Conservation (phyloP, 2,113 vertebrate genomes). For the Plestiodon gilberti region DNA sequence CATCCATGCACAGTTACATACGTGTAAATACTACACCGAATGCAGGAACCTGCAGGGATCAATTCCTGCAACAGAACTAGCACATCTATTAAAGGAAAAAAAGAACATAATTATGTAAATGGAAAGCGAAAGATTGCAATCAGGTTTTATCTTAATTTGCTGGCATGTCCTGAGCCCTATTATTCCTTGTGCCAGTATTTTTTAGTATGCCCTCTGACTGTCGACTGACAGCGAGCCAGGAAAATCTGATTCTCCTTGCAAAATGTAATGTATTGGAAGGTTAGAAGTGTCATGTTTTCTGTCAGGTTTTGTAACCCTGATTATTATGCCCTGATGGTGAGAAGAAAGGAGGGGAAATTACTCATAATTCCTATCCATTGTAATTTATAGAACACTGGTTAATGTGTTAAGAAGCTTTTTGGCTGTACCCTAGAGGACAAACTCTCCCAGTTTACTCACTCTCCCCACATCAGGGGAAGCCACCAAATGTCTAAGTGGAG, state of each 20-base stretch:
- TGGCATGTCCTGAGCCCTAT: conserved; percentile 36
- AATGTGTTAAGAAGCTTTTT: conserved; percentile 40
- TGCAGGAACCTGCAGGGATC: neutral
- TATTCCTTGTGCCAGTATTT: conserved; percentile 45
- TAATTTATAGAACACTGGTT: conserved; percentile 57
- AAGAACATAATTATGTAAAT: conserved; percentile 33
- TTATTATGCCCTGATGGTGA: conserved; percentile 43
- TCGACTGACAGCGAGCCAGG: conserved; percentile 55
- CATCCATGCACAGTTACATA: neutral
- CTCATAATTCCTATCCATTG: conserved; percentile 9
- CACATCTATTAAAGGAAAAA: conserved; percentile 48
- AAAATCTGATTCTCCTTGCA: conserved; percentile 57
- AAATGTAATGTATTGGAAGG: conserved; percentile 12
- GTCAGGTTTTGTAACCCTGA: conserved; percentile 49
- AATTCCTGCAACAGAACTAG: no score
- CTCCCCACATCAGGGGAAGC: conserved; percentile 37
- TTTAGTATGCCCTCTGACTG: conserved; percentile 54
- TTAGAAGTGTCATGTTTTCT: conserved; percentile 51
- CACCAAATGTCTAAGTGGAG: conserved; percentile 48
- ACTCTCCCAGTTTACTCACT: conserved; percentile 38
- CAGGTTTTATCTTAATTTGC: conserved; percentile 56
- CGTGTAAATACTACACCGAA: neutral
- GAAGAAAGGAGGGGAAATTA: conserved; percentile 42
- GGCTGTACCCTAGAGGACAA: conserved; percentile 29
- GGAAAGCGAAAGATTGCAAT: conserved; percentile 53